Percentiles rank a stretch among this genome's conserved stretches.
Conservation (phyloP, 2,113 vertebrate species). For the Clinocottus analis region DNA sequence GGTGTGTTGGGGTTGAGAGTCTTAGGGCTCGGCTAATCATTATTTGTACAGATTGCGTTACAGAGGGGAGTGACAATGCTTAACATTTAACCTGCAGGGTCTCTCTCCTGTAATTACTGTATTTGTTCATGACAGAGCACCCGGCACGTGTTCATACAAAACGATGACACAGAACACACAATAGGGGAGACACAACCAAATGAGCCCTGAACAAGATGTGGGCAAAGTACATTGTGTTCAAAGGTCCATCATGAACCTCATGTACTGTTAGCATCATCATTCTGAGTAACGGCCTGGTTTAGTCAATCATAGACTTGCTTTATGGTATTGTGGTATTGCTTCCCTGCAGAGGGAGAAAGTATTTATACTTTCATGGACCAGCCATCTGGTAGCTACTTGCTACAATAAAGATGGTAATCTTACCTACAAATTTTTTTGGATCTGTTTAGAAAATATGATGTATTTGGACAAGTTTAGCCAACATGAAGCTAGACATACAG, state of each 20-base stretch:
- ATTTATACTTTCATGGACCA: not conserved
- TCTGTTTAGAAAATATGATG: not conserved
- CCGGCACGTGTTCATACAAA: conserved; percentile 12
- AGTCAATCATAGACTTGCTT: not conserved
- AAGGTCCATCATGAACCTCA: conserved; percentile 21
- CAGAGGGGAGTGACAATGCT: conserved; percentile 21
- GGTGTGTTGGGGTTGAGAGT: conserved; percentile 32
- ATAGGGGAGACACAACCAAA: conserved; percentile 21
- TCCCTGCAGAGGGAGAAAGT: not conserved
- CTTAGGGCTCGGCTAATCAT: conserved; percentile 31
- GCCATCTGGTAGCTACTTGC: not conserved
- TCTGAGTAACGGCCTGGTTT: not conserved
- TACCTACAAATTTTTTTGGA: not conserved
- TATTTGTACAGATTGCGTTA: conserved; percentile 25
- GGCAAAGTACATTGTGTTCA: conserved; percentile 40
- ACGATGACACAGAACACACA: no score
- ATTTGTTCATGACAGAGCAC: conserved; percentile 13
- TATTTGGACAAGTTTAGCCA: not conserved
- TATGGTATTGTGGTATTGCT: not conserved
- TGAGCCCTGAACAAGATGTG: conserved; percentile 22
- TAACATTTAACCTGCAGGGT: conserved; percentile 15
- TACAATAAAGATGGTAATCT: not conserved
- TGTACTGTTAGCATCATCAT: not conserved
- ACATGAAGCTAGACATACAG: not conserved
- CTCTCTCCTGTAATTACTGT: conserved; percentile 12